phyloP scores from a whole-genome alignment of 1,140 invertebrate genomes.

The Papilio dardanus region DNA sequence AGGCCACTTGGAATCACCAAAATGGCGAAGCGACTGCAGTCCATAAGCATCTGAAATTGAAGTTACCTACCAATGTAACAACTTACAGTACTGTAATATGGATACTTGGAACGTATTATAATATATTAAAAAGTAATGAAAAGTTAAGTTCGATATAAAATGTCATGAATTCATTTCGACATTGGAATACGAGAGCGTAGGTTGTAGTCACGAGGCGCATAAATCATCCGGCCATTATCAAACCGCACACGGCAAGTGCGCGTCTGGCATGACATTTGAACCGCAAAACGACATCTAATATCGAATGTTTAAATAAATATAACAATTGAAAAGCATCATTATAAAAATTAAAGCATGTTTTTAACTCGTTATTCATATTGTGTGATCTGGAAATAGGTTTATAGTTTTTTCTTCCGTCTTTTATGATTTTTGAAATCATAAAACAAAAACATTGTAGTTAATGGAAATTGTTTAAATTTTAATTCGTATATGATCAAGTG shows the following conservation, averaged over 20 bases:
- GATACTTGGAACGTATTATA: no score
- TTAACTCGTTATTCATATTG: no score
- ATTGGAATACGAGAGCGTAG: background rate
- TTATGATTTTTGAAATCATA: background rate
- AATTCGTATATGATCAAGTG: no score
- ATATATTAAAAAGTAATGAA: background rate
- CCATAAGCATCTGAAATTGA: no score
- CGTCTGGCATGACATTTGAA: conserved; percentile 18
- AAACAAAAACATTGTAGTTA: background rate
- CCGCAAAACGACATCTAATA: background rate
- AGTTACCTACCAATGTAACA: no score
- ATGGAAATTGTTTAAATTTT: no score
- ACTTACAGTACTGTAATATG: no score
- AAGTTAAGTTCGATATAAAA: background rate
- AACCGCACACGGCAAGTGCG: conserved; percentile 16
- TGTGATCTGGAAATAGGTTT: background rate
- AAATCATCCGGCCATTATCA: conserved; percentile 19
- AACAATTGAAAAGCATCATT: background rate
- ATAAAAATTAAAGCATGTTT: background rate
- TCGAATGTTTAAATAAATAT: conserved; percentile 9
- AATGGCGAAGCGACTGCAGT: no score
- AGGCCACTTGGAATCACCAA: no score
- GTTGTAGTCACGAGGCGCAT: background rate
- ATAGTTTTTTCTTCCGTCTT: background rate
- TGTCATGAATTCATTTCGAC: background rate